phyloP scores from a whole-genome alignment of 2,888 invertebrate genomes.

The Frankliniella intonsa region DNA sequence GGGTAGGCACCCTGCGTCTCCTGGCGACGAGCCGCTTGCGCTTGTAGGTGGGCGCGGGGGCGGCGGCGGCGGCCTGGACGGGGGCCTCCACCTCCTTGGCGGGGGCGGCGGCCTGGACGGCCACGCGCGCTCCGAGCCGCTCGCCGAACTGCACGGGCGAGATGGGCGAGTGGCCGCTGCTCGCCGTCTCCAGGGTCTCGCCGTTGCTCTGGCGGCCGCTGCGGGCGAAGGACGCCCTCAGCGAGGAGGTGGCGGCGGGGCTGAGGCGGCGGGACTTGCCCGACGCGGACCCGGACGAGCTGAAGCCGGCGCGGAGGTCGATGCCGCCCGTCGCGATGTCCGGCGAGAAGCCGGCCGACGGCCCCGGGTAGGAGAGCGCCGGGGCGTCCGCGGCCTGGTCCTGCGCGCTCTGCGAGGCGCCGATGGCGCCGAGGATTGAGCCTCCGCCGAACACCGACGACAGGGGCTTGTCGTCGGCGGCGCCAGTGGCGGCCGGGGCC shows the following conservation, averaged over 20 bases:
- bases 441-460: neutral
- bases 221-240: conserved; percentile 7
- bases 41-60: neutral
- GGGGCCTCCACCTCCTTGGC: neutral
- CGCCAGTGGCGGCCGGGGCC: neutral
- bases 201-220: neutral
- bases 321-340: conserved; percentile 7
- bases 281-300: neutral
- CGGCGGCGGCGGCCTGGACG: neutral
- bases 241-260: conserved; percentile 8
- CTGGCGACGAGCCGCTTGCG: neutral
- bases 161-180: neutral
- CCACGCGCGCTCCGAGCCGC: neutral
- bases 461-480: neutral
- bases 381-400: neutral
- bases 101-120: neutral
- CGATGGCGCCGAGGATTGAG: neutral
- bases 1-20: neutral
- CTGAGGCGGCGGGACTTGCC: neutral
- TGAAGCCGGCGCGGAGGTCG: conserved; percentile 4
- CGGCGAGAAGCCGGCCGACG: neutral
- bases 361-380: conserved; percentile 14
- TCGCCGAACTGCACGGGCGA: neutral
- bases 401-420: neutral
- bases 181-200: neutral